A percentile compares a stretch with the other conserved stretches of the same genome.
Conservation (phyloP, 2,888 invertebrate species). For the Mythimna albipuncta region DNA sequence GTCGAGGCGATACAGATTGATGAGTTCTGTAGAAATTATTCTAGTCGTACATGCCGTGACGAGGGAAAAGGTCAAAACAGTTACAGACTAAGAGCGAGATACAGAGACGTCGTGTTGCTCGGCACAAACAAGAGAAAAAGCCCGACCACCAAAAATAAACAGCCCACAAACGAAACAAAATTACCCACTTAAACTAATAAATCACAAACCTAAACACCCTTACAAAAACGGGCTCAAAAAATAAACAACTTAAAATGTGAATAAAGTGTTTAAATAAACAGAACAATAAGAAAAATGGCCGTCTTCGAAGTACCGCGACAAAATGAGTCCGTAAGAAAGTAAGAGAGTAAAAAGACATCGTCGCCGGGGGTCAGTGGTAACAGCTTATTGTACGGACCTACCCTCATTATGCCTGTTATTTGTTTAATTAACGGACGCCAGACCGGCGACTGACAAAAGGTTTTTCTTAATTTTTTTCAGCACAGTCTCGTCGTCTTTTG, state of each 20-base stretch:
- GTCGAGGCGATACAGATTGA: neutral
- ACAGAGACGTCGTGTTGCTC: neutral
- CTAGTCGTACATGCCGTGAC: neutral
- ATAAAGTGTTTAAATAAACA: slow-evolving; percentile 49
- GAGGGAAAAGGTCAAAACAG: neutral
- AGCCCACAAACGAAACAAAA: slow-evolving; percentile 17
- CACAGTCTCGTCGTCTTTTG: slow-evolving; percentile 34
- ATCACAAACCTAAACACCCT: slow-evolving; percentile 35
- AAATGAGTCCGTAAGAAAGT: slow-evolving; percentile 48
- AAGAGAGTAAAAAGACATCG: slow-evolving; percentile 55
- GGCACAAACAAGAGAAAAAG: slow-evolving; percentile 16
- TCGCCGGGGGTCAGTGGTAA: slow-evolving; percentile 58
- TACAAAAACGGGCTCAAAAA: slow-evolving; percentile 30
- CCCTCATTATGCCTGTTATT: slow-evolving; percentile 77
- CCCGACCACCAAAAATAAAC: slow-evolving; percentile 1
- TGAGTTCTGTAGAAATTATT: neutral
- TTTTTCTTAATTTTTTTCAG: slow-evolving; percentile 64
- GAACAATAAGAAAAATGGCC: slow-evolving; percentile 47
- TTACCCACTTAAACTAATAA: slow-evolving; percentile 40
- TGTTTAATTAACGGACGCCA: slow-evolving; percentile 77
- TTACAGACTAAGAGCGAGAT: too few species aligned
- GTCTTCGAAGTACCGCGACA: slow-evolving; percentile 27
- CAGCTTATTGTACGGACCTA: slow-evolving; percentile 69
- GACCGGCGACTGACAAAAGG: slow-evolving; percentile 72
- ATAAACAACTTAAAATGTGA: slow-evolving; percentile 42